Percentiles rank a stretch among this genome's conserved stretches.
phyloP scores from a whole-genome alignment of 2,797 vertebrate genomes.

The Falco berigora region DNA sequence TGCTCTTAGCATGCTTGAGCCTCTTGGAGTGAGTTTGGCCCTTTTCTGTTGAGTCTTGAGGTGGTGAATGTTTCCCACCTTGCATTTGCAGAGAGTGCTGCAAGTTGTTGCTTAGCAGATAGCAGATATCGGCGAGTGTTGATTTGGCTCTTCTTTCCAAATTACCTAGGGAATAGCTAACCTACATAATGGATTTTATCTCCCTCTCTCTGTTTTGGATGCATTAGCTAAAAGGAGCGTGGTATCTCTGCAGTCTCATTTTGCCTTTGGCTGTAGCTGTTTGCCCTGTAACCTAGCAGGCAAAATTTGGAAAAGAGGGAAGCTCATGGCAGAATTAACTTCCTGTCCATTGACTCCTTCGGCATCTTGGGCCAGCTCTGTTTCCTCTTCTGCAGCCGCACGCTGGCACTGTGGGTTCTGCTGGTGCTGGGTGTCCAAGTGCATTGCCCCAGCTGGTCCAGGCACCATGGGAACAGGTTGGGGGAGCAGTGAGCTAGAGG shows the following conservation, averaged over 20 bases:
- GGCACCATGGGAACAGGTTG: background rate
- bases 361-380: background rate
- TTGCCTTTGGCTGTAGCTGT: background rate
- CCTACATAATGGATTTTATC: background rate
- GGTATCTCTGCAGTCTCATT: background rate
- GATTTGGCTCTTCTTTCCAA: background rate
- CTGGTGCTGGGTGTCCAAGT: background rate
- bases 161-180: background rate
- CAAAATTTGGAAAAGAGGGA: background rate
- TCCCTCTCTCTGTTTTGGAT: background rate
- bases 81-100: background rate
- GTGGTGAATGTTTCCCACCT: background rate
- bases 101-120: background rate
- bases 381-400: background rate
- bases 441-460: background rate
- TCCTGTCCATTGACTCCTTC: too few relatives aligned
- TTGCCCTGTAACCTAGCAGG: background rate
- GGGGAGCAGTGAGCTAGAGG: background rate
- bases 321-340: background rate
- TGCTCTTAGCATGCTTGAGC: background rate
- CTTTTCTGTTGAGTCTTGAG: background rate
- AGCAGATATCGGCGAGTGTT: background rate
- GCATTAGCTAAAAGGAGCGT: background rate
- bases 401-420: background rate
- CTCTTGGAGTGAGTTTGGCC: background rate